A percentile compares a stretch with the other conserved stretches of the same genome.
phyloP scores from a whole-genome alignment of 2,797 vertebrate species.

The Rhynchotus rufescens region DNA sequence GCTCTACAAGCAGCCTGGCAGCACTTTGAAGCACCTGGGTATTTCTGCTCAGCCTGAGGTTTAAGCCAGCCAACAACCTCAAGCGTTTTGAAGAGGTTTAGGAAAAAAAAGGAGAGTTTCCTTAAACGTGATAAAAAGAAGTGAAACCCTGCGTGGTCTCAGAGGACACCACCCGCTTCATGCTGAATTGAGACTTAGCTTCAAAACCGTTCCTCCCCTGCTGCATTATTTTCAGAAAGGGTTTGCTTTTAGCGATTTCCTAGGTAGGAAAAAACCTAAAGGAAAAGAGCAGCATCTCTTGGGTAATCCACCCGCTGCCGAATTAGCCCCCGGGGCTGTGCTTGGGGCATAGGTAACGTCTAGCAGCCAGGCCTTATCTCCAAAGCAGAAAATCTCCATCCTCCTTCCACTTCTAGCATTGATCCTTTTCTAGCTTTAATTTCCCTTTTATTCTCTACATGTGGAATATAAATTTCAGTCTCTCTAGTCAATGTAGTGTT shows the following conservation, averaged over 20 bases:
- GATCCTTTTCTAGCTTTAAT: background rate
- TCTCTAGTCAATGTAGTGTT: too few species aligned
- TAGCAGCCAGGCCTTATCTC: background rate
- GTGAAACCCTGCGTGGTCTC: background rate
- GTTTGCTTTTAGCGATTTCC: background rate
- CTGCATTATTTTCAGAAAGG: accelerated
- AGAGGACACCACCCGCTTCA: background rate
- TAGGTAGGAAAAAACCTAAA: background rate
- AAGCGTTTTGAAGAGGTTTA: background rate
- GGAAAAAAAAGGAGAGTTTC: background rate
- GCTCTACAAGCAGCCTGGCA: background rate
- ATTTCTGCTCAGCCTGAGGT: background rate
- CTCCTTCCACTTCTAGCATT: background rate
- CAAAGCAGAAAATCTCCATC: background rate
- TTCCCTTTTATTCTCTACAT: background rate
- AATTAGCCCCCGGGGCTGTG: background rate
- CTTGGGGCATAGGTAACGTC: background rate
- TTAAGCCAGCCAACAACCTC: background rate
- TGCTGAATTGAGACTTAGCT: background rate
- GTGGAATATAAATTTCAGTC: background rate
- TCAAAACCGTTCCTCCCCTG: background rate
- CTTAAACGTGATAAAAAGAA: background rate
- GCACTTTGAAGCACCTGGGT: background rate
- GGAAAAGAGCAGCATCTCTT: background rate
- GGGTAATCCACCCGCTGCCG: background rate